phyloP scores from a whole-genome alignment of 2,888 invertebrate species.

The Athalia cordata region DNA sequence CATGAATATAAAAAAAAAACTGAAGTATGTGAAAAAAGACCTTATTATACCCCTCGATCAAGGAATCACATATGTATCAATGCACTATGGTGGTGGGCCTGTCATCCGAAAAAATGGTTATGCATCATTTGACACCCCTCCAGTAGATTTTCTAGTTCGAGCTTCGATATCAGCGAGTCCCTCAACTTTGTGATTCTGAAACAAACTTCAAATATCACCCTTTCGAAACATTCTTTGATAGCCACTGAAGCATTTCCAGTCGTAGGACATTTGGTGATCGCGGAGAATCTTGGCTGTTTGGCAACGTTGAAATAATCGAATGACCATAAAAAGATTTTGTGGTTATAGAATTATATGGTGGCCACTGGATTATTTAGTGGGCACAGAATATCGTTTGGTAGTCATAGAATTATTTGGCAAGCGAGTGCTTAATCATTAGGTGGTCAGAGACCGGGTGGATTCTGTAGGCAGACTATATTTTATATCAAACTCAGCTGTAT shows the following conservation, averaged over 20 bases:
- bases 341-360: too few species aligned
- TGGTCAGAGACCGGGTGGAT: neutral
- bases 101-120: slow-evolving; percentile 52
- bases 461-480: neutral
- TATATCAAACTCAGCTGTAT: neutral
- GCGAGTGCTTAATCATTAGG: too few species aligned
- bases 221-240: too few species aligned
- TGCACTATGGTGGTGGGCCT: slow-evolving; percentile 46
- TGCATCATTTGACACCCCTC: slow-evolving; percentile 57
- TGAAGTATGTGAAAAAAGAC: neutral
- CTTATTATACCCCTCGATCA: neutral
- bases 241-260: too few species aligned
- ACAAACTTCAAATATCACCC: neutral
- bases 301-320: neutral
- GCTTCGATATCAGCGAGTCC: slow-evolving; percentile 31
- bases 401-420: too few species aligned
- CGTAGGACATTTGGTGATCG: too few species aligned
- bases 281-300: neutral
- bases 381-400: too few species aligned
- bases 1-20: too few species aligned
- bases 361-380: too few species aligned
- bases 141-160: slow-evolving; percentile 48
- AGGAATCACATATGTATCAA: too few species aligned
- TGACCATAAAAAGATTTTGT: neutral
- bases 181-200: neutral